Percentiles rank a stretch among this genome's conserved stretches.
Evolutionary conservation across 2,888 invertebrate species (phyloP).

Genomic region (Drosophila conformis): DNA sequence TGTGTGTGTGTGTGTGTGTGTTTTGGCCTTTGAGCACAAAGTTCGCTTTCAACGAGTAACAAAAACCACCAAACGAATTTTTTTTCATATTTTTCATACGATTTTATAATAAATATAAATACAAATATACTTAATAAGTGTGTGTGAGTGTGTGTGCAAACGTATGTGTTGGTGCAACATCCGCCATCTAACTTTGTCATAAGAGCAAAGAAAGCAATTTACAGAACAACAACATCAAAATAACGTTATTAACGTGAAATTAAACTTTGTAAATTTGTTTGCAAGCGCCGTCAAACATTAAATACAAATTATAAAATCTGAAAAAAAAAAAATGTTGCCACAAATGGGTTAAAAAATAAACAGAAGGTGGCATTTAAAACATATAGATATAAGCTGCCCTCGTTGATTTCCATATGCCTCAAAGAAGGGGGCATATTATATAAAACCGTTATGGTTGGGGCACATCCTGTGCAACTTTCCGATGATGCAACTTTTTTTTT

Average conservation of each 20-base stretch:
- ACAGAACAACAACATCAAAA: conserved; percentile 37
- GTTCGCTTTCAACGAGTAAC: conserved; percentile 50
- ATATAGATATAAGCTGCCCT: conserved; percentile 13
- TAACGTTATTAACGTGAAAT: conserved; percentile 78
- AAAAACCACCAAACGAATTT: conserved; percentile 39
- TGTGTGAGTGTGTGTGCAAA: conserved; percentile 2
- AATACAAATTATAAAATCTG: conserved; percentile 12
- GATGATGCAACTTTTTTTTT: conserved; percentile 28
- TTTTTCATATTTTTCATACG: conserved; percentile 28
- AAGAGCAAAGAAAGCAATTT: conserved; percentile 39
- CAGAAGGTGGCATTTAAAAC: conserved; percentile 25
- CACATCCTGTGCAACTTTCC: conserved; percentile 37
- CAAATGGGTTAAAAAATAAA: conserved; percentile 16
- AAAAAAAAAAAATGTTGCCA: conserved; percentile 2
- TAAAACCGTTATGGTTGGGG: conserved; percentile 5
- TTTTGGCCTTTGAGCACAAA: conserved; percentile 68
- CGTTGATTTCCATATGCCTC: neutral
- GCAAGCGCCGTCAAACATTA: conserved; percentile 26
- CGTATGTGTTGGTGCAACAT: conserved; percentile 30
- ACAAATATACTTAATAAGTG: neutral
- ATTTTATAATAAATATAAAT: conserved; percentile 29
- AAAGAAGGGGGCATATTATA: neutral
- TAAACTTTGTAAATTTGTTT: conserved; percentile 73
- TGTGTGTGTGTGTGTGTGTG: conserved; percentile 17
- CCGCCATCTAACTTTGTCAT: conserved; percentile 46